phyloP scores from a whole-genome alignment of 2,797 vertebrate species.

The Coregonus ussuriensis region DNA sequence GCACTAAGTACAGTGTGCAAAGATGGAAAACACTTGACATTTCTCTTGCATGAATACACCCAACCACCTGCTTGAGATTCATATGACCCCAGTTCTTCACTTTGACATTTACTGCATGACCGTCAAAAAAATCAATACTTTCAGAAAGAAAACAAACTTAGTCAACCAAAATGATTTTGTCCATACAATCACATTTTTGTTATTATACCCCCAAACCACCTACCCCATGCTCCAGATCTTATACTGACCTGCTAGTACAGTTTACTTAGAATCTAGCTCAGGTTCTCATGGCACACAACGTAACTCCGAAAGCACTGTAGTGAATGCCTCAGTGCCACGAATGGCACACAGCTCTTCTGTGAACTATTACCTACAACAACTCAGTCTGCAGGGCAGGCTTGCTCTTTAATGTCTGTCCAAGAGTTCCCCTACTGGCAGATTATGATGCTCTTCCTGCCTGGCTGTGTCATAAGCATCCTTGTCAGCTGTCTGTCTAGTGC shows the following conservation, averaged over 20 bases:
- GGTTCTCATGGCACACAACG: neutral
- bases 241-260: neutral
- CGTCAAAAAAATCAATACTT: neutral
- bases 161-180: neutral
- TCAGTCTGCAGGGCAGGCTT: slow-evolving; percentile 18
- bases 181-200: neutral
- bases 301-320: neutral
- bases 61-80: neutral
- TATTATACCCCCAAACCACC: no score
- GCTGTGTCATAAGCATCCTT: slow-evolving; percentile 21
- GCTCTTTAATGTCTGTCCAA: neutral
- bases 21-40: neutral
- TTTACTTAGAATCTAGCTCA: neutral
- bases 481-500: neutral
- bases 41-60: neutral
- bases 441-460: slow-evolving; percentile 58
- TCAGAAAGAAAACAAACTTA: neutral
- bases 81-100: neutral
- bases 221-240: neutral
- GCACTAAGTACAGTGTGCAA: neutral
- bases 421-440: neutral
- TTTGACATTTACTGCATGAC: neutral
- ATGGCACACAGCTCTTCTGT: slow-evolving; percentile 44
- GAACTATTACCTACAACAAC: slow-evolving; percentile 58
- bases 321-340: slow-evolving; percentile 2